Percentiles rank a stretch among this genome's conserved stretches.
Conservation (phyloP, 2,888 invertebrate species). For the Itoplectis maculator region DNA sequence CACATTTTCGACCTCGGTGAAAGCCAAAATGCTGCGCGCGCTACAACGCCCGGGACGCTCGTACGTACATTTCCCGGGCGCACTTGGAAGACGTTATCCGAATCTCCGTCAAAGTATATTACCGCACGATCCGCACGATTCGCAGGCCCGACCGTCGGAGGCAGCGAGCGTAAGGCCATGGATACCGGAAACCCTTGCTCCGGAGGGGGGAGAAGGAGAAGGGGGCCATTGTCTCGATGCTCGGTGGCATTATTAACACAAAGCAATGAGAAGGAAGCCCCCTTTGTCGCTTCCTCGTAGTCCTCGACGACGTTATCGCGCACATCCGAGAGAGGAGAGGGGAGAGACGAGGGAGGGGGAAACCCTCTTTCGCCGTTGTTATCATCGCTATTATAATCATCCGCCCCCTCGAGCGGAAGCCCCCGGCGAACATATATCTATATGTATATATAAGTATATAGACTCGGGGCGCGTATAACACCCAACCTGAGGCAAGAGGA, state of each 20-base stretch:
- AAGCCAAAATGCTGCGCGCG: too few species aligned
- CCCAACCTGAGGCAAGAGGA: conserved; percentile 16
- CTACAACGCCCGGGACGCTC: too few species aligned
- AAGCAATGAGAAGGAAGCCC: conserved; percentile 53
- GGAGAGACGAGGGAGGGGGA: too few species aligned
- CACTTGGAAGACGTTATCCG: conserved; percentile 35
- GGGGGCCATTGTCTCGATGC: conserved; percentile 60
- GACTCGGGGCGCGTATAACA: conserved; percentile 13
- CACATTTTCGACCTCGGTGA: too few species aligned
- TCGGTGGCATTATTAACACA: conserved; percentile 63
- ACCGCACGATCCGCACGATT: conserved; percentile 36
- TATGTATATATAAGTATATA: conserved; percentile 47
- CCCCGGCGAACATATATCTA: too few species aligned
- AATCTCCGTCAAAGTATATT: conserved; percentile 44
- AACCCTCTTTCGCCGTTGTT: conserved; percentile 56
- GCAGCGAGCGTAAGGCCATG: conserved; percentile 30
- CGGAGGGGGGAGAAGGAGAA: too few species aligned
- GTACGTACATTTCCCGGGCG: conserved; percentile 4
- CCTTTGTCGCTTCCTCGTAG: conserved; percentile 56
- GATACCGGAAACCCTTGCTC: conserved; percentile 56
- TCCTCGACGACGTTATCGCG: conserved; percentile 64
- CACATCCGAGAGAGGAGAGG: conserved; percentile 9
- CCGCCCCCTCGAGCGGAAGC: conserved; percentile 56
- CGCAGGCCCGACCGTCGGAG: conserved; percentile 1
- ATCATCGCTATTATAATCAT: conserved; percentile 68